phyloP scores from a whole-genome alignment of 2,113 vertebrate genomes.

The Steatornis caripensis region DNA sequence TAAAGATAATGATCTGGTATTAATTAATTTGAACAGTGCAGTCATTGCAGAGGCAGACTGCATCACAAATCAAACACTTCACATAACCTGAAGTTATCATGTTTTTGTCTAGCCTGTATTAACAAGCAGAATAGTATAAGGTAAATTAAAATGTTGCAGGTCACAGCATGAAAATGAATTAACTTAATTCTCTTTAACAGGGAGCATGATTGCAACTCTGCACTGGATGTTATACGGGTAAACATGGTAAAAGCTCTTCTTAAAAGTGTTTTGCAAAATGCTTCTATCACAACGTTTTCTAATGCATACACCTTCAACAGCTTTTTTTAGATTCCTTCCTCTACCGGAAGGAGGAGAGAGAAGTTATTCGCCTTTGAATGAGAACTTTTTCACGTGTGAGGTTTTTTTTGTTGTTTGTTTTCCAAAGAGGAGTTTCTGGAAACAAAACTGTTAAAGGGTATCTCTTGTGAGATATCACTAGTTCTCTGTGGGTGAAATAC shows the following conservation, averaged over 20 bases:
- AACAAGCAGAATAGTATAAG: not conserved
- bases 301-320: not conserved
- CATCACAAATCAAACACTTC: conserved; percentile 56
- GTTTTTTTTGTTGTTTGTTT: not conserved
- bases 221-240: not conserved
- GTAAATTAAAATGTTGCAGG: conserved; percentile 28
- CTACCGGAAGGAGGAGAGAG: not conserved
- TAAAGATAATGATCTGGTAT: conserved; percentile 70
- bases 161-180: conserved; percentile 28
- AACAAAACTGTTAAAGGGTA: not conserved
- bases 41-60: conserved; percentile 23
- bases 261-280: not conserved
- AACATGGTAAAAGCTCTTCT: not conserved
- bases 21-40: conserved; percentile 71
- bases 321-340: not conserved
- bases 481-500: not conserved
- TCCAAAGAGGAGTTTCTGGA: not conserved
- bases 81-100: conserved; percentile 29
- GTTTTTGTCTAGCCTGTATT: conserved; percentile 16
- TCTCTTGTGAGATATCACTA: not conserved
- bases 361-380: not conserved
- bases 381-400: not conserved
- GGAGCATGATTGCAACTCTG: not conserved
- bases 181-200: conserved; percentile 32
- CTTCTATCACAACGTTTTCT: not conserved